A percentile compares a stretch with the other conserved stretches of the same genome.
Conservation (phyloP, 1,140 invertebrate genomes). For the Penaeus indicus region DNA sequence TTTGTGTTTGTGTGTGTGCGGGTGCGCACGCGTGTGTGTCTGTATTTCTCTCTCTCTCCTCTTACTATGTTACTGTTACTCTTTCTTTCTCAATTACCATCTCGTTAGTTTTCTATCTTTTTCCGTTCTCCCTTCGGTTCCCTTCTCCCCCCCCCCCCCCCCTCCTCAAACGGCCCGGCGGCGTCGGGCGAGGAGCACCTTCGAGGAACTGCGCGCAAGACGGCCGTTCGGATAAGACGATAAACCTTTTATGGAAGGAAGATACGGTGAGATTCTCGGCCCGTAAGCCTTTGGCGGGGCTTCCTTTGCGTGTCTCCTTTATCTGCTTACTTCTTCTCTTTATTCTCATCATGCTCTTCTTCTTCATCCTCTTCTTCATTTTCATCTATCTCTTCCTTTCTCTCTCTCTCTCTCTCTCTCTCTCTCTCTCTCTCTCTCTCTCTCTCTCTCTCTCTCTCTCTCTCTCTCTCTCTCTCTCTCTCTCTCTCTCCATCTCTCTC, state of each 20-base stretch:
- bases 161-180: neutral
- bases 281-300: too few species aligned
- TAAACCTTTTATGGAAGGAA: too few species aligned
- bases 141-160: neutral
- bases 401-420: neutral
- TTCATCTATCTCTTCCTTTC: neutral
- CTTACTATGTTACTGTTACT: neutral
- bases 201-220: too few species aligned
- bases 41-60: neutral
- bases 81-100: neutral
- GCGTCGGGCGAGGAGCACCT: too few species aligned
- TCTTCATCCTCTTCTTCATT: neutral
- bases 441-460: neutral
- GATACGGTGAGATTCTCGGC: too few species aligned
- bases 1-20: too few species aligned
- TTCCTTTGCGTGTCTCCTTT: neutral
- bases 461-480: neutral
- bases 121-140: neutral
- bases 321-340: neutral
- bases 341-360: neutral
- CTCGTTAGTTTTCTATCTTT: neutral
- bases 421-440: neutral
- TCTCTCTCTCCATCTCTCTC: neutral
- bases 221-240: too few species aligned
- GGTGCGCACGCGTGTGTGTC: too few species aligned